These are phyloP conservation scores for Allygus modestus DNA, from an alignment of 2,888 invertebrate species.

Conservation along the genomic window DNA sequence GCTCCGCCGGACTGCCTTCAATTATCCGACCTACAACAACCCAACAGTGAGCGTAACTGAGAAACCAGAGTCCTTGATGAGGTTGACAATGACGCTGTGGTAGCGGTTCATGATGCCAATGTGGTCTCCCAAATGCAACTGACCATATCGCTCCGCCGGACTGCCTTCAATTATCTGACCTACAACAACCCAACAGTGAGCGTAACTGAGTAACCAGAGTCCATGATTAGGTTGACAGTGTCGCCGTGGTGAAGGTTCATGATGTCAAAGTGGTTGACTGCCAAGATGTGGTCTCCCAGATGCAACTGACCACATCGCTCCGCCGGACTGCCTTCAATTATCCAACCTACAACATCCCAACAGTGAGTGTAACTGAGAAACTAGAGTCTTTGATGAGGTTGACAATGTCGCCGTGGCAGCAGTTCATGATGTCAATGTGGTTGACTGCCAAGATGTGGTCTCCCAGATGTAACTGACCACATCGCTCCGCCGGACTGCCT, in stretches of 20 bases:
- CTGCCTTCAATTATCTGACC: constrained; percentile 96
- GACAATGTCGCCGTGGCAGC: constrained; percentile 79
- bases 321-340: constrained; percentile 97
- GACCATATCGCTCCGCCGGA: constrained; percentile 95
- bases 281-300: constrained; percentile 85
- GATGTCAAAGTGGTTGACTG: constrained; percentile 84
- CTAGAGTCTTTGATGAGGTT: neutral
- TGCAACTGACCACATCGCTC: constrained; percentile 93
- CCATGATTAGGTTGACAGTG: constrained; percentile 98
- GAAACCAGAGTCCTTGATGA: too few species aligned
- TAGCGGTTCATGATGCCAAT: constrained; percentile 93
- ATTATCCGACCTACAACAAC: constrained; percentile 89
- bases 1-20: constrained; percentile 96
- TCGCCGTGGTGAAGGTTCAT: constrained; percentile 96
- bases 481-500: too few species aligned
- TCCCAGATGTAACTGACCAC: constrained; percentile 95
- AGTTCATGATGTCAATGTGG: constrained; percentile 92
- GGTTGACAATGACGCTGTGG: constrained; percentile 97
- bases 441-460: too few species aligned
- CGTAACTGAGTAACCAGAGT: constrained; percentile 94
- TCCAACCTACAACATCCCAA: constrained; percentile 82
- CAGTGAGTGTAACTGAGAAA: neutral
- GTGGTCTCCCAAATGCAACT: constrained; percentile 91
- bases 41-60: too few species aligned
- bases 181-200: constrained; percentile 84